Percentiles rank a stretch among this genome's conserved stretches.
These are phyloP conservation scores for Macrocentrus cingulum DNA, from an alignment of 1,140 invertebrate species.

Conservation along the genomic window DNA sequence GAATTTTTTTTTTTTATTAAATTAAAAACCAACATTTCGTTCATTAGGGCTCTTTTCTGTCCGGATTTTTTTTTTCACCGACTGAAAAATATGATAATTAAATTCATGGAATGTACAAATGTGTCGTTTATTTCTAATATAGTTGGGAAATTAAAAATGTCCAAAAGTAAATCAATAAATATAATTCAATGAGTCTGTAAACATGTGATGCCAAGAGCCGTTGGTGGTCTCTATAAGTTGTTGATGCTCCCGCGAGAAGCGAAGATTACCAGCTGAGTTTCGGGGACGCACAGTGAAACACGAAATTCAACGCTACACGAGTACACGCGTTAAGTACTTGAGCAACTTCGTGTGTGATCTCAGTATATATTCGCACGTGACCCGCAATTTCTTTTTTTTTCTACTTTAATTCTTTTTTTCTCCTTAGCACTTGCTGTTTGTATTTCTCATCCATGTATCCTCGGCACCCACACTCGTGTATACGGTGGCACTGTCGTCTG, in stretches of 20 bases:
- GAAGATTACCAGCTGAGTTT: slow-evolving; percentile 14
- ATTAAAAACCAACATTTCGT: too few species aligned
- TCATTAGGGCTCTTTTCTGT: too few species aligned
- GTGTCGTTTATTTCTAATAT: neutral
- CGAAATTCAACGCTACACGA: slow-evolving; percentile 11
- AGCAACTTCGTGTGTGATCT: slow-evolving; percentile 27
- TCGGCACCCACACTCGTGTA: slow-evolving; percentile 41
- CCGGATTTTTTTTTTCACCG: too few species aligned
- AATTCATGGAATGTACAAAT: too few species aligned
- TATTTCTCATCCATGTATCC: slow-evolving; percentile 49
- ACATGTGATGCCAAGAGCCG: neutral
- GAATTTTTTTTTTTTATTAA: too few species aligned
- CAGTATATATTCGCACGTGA: slow-evolving; percentile 25
- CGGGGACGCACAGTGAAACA: slow-evolving; percentile 8
- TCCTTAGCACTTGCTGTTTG: slow-evolving; percentile 42
- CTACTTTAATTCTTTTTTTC: slow-evolving; percentile 16
- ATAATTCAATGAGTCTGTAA: slow-evolving; percentile 10
- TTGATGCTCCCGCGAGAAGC: neutral
- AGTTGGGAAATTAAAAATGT: neutral
- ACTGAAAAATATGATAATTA: too few species aligned
- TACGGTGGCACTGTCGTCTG: slow-evolving; percentile 18
- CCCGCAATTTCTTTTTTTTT: slow-evolving; percentile 17
- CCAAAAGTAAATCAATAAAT: slow-evolving; percentile 14
- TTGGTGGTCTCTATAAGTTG: slow-evolving; percentile 17
- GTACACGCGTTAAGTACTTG: slow-evolving; percentile 20